Base-by-base conservation (phyloP, 1,140 invertebrate genomes). In the Sycophila sp. region DNA sequence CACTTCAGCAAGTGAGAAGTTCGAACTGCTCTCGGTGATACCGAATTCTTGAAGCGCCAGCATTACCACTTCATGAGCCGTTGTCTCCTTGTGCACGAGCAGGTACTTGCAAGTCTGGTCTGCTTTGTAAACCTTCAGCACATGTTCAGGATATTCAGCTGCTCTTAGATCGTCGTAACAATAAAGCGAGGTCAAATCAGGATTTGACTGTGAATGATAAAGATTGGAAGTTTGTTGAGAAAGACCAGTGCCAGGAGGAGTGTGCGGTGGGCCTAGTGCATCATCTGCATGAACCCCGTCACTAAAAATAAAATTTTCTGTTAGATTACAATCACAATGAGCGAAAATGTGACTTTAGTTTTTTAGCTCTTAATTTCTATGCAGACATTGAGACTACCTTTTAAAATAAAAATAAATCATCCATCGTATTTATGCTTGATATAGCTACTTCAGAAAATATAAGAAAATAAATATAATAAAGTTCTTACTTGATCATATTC, bases 41-140 rank as follows among this genome's bases (percentile, higher is more conserved):
- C 96, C 95, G 86, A 99, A 99, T 83, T 99, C 97, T 81, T 96
- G 94, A 34, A 99, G 87, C 1, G 97, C 94, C 67, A 99, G 87
- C 96, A 99, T 99, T 0, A 99, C 97, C 53, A 99, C 97, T 88
- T 99, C 96, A 79, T 97, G 93, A 0, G 98, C 97, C 26, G 96
- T 99, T 2, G 98, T 99, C 85, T 99, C 98, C 89, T 98, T 98
- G 82, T 98, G 96, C 56, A 99, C 95, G 45, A 98, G 89, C 65
- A 99, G 90, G 87, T 98, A 99, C 87, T 99, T 99, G 88, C 94
- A 99, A 4, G 94, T 95, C 87, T 99, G 98, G 88, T 99, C 98
- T 26, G 94, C 91, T 87, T 95, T 94, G 80, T 94, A 96, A n/a
- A 96, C 94, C 88, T 99, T 99, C 1, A 99, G 88, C 36, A 99